These are phyloP conservation scores for Caranx ignobilis DNA, from an alignment of 2,113 vertebrate species.

Conservation along the genomic window DNA sequence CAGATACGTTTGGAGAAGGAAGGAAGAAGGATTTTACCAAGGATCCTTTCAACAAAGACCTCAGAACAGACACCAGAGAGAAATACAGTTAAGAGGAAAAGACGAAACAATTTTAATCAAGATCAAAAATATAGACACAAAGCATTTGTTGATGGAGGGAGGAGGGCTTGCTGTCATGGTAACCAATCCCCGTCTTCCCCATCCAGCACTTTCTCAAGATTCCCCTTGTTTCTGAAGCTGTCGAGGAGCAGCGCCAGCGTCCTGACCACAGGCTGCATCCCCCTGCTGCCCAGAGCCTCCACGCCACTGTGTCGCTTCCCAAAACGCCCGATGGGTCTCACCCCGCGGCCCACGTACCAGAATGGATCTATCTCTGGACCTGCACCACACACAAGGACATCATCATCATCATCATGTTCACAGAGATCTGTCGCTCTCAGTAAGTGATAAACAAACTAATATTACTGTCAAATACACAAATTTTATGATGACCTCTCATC, in stretches of 20 bases:
- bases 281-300: conserved; percentile 47
- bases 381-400: conserved; percentile 68
- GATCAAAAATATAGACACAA: conserved; percentile 41
- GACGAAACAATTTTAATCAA: conserved; percentile 14
- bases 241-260: conserved; percentile 82
- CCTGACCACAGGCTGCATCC: conserved; percentile 74
- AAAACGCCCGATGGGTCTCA: conserved; percentile 91
- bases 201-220: conserved; percentile 54
- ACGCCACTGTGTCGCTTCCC: conserved; percentile 88
- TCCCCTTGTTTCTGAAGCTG: conserved; percentile 82
- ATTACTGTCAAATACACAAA: not conserved
- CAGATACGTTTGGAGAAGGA: conserved; percentile 49
- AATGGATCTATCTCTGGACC: conserved; percentile 93
- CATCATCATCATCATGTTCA: not conserved
- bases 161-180: conserved; percentile 69
- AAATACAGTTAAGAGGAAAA: conserved; percentile 38
- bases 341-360: conserved; percentile 92
- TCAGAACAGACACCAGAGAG: conserved; percentile 48
- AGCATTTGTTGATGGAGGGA: conserved; percentile 28
- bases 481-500: not conserved
- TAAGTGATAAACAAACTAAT: not conserved
- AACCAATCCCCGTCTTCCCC: conserved; percentile 79
- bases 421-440: not conserved
- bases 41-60: conserved; percentile 31
- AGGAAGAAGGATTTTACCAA: conserved; percentile 21